Conservation (phyloP, 2,797 vertebrate species). For the Muraenolepis orangiensis region DNA sequence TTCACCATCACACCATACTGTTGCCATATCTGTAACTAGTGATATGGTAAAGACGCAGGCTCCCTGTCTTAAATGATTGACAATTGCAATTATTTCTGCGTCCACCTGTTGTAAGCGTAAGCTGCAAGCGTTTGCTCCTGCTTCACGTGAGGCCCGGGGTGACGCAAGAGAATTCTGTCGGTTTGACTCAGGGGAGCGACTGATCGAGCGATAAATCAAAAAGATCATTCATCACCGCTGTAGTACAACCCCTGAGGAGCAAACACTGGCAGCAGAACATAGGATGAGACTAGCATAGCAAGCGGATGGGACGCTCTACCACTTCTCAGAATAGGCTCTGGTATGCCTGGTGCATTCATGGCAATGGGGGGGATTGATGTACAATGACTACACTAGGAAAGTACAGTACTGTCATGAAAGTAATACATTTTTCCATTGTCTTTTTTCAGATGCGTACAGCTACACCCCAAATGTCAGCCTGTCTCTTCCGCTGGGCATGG, state of each 20-base stretch:
- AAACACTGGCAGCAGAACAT: neutral
- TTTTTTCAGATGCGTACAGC: conserved; percentile 87
- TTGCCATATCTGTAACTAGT: neutral
- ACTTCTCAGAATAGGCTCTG: too few species aligned
- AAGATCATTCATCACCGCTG: conserved; percentile 66
- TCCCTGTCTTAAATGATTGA: neutral
- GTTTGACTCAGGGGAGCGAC: conserved; percentile 72
- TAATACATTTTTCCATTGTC: conserved; percentile 1
- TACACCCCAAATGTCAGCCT: conserved; percentile 83
- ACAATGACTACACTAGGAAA: neutral
- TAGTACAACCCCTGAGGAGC: conserved; percentile 34
- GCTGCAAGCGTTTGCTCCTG: conserved; percentile 49
- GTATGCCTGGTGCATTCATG: too few species aligned
- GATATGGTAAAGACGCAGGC: neutral
- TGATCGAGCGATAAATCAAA: conserved; percentile 73
- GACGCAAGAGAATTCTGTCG: conserved; percentile 67
- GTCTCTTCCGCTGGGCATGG: conserved; percentile 79
- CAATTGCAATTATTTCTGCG: conserved; percentile 11
- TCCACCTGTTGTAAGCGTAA: conserved; percentile 36
- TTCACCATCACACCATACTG: neutral
- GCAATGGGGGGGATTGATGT: too few species aligned
- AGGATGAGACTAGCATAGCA: neutral
- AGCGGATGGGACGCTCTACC: too few species aligned
- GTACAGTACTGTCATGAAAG: neutral
- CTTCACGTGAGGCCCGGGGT: conserved; percentile 69